These are phyloP conservation scores for Patella caerulea DNA, from an alignment of 2,888 invertebrate species.

Conservation along the genomic window DNA sequence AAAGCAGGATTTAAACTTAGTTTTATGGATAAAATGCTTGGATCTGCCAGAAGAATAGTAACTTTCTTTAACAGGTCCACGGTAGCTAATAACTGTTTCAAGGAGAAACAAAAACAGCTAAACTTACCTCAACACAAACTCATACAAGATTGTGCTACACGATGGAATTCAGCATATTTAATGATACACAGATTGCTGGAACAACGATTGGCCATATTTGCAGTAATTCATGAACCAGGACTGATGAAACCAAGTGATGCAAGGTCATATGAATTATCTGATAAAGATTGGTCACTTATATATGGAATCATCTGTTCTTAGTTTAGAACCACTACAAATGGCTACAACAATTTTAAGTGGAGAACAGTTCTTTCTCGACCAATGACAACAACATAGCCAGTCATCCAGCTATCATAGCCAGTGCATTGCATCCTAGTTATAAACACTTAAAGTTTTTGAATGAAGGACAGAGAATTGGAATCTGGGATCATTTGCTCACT, in stretches of 20 bases:
- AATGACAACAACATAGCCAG: not conserved
- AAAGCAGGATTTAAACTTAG: no score
- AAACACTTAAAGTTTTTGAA: not conserved
- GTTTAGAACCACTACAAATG: slow-evolving; percentile 20
- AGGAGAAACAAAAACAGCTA: no score
- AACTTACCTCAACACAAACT: no score
- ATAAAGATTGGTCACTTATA: slow-evolving; percentile 18
- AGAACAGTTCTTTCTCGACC: not conserved
- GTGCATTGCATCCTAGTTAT: slow-evolving; percentile 16
- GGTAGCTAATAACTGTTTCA: no score
- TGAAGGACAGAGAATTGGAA: no score
- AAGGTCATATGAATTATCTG: slow-evolving; percentile 14
- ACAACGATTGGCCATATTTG: slow-evolving; percentile 4
- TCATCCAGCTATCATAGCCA: slow-evolving; percentile 1
- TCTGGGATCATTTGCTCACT: no score
- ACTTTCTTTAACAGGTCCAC: no score
- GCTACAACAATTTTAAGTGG: slow-evolving; percentile 14
- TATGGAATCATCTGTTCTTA: slow-evolving; percentile 14
- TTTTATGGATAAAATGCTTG: no score
- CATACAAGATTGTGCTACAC: no score
- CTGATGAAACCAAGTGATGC: slow-evolving; percentile 12
- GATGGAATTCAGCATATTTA: slow-evolving; percentile 11
- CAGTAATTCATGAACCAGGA: not conserved
- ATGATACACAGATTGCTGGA: not conserved
- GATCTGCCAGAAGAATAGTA: no score